Evolutionary conservation across 2,113 vertebrate genomes (phyloP).

Genomic region (Otis tarda): DNA sequence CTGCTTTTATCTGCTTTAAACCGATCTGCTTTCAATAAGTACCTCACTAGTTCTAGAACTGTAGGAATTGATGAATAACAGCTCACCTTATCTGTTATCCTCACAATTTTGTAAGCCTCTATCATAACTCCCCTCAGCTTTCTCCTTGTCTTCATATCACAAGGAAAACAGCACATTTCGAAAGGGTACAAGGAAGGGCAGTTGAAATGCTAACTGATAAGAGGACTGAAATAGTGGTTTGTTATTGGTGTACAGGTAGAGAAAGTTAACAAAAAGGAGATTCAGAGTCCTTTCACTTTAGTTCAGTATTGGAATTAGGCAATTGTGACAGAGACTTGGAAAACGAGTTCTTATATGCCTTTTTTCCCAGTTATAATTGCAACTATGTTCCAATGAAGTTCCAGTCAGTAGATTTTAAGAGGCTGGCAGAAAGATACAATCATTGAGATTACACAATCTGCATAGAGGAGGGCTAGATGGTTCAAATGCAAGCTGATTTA

Average conservation of each 20-base stretch:
- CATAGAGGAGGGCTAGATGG: background rate
- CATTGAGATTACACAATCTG: background rate
- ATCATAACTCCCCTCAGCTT: background rate
- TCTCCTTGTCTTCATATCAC: background rate
- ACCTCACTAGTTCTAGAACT: background rate
- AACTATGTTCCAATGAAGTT: background rate
- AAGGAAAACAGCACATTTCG: background rate
- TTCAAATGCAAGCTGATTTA: background rate
- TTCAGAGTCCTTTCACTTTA: background rate
- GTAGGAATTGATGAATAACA: background rate
- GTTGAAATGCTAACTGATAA: background rate
- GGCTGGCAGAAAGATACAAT: background rate
- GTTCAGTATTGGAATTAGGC: background rate
- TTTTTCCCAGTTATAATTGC: background rate
- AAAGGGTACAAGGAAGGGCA: background rate
- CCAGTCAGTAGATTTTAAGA: background rate
- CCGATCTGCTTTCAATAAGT: background rate
- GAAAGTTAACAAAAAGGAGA: background rate
- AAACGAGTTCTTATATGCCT: background rate
- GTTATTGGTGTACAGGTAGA: background rate
- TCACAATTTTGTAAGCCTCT: background rate
- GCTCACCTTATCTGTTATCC: background rate
- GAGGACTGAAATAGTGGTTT: background rate
- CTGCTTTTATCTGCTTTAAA: background rate
- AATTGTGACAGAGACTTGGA: background rate